Evolutionary conservation across 2,113 vertebrate species (phyloP).

Genomic region (Edolisoma coerulescens): DNA sequence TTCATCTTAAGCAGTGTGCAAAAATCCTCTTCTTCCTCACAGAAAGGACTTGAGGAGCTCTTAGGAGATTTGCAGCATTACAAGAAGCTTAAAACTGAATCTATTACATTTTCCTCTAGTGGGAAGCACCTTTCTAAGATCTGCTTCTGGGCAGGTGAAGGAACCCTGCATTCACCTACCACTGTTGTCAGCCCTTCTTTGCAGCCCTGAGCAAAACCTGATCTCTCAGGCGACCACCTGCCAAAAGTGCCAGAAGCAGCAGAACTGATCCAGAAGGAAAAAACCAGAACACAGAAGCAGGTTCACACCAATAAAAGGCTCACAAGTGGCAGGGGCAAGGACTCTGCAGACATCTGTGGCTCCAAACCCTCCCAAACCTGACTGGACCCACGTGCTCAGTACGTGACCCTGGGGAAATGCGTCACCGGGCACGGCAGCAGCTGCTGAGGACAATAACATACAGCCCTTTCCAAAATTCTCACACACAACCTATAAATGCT

Average conservation of each 20-base stretch:
- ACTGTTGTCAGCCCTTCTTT: background rate
- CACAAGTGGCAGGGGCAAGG: background rate
- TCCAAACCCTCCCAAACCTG: background rate
- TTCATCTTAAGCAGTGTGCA: background rate
- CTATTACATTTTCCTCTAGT: background rate
- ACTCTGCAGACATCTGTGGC: background rate
- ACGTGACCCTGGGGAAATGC: background rate
- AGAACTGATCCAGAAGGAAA: background rate
- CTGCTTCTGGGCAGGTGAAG: background rate
- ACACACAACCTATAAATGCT: constrained; percentile 75
- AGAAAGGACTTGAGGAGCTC: background rate
- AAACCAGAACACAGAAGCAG: rapidly evolving
- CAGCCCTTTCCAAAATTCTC: constrained; percentile 67
- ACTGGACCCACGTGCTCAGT: background rate
- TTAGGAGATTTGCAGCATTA: background rate
- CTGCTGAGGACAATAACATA: background rate
- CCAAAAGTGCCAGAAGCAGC: background rate
- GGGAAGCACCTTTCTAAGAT: background rate
- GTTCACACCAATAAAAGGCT: background rate
- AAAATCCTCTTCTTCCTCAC: background rate
- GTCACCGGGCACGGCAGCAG: background rate
- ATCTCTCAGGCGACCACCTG: background rate
- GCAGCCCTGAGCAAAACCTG: background rate
- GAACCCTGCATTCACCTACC: background rate
- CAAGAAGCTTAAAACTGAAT: background rate